phyloP scores from a whole-genome alignment of 37 sponge, comb jelly and placozoan species.

The Axinella damicornis region DNA sequence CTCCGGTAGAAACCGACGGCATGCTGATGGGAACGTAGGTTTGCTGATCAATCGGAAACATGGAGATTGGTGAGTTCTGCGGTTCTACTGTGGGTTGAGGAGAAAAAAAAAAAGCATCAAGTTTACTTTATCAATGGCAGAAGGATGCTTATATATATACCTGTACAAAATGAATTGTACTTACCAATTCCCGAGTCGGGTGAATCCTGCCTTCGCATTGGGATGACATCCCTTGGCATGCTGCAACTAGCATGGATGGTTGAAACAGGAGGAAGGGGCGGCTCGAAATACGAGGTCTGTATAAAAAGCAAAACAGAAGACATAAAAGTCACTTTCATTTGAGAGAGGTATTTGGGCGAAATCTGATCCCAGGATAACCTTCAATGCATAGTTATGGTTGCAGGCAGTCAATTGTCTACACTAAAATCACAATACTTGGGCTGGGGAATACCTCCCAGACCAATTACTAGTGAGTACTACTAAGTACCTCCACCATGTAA shows the following conservation, averaged over 20 bases:
- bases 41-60: neutral
- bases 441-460: too few relatives aligned
- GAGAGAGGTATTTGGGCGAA: neutral
- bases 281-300: neutral
- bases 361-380: neutral
- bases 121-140: too few relatives aligned
- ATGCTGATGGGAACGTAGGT: neutral
- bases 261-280: neutral
- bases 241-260: neutral
- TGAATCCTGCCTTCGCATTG: conserved; percentile 21
- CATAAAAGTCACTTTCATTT: neutral
- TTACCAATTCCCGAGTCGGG: conserved; percentile 44
- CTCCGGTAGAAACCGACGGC: neutral
- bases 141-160: too few relatives aligned
- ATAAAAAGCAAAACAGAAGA: neutral
- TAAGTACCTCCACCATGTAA: too few relatives aligned
- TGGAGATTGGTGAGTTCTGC: conserved; percentile 6
- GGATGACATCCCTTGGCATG: neutral
- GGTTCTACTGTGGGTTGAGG: neutral
- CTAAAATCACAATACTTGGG: too few relatives aligned
- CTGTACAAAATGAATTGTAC: too few relatives aligned
- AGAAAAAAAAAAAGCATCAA: too few relatives aligned
- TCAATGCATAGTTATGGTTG: neutral
- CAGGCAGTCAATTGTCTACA: too few relatives aligned
- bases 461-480: too few relatives aligned